Base-by-base conservation (phyloP, 2,888 invertebrate species). In the Orchestes rusci region DNA sequence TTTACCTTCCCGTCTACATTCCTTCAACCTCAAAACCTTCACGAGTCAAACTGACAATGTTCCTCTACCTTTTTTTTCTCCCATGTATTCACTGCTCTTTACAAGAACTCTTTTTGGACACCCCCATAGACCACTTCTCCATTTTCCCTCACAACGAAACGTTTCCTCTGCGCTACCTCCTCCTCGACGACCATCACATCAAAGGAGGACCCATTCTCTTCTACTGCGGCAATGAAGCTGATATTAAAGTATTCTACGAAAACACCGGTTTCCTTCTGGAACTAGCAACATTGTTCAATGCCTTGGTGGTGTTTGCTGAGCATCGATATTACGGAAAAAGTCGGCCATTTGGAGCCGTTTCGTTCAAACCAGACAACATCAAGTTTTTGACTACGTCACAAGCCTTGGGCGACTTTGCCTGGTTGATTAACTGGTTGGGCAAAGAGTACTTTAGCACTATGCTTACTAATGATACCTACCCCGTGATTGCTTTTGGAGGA, bases 191-290 rank as follows among this genome's bases (percentile, higher is more conserved):
- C 0, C 79, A 75, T 63, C 86, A 84, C 80, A 72, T 77, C 33
- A 66, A 64, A 27, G 71, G 76, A 12, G 82, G 84, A 4, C 93
- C 96, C 0, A 89, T 96, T 54, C 93, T 97, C 64, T 83, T 87
- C 64, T 94, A 93, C 61, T 88, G 93, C 1, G 96, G 96, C 51
- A 97, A 97, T 72, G 96, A 97, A 76, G 96, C 94, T 29, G 79
- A 82, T 59, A 90, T 97, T 56, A 84, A 85, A 61, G 67, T 79
- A 57, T 97, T 97, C 68, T 88, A 90, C 1, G 72, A 90, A 59
- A 92, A 94, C 69, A 86, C 90, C 0, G 95, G 96, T 15, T 88
- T 94, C 61, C 80, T 97, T 73, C 94, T 91, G 88, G 93, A 96
- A 40, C 80, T 84, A 51, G 95, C 94, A 0, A 71, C 77, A 2